phyloP scores from a whole-genome alignment of 2,797 vertebrate species.

The Liparis tanakae region DNA sequence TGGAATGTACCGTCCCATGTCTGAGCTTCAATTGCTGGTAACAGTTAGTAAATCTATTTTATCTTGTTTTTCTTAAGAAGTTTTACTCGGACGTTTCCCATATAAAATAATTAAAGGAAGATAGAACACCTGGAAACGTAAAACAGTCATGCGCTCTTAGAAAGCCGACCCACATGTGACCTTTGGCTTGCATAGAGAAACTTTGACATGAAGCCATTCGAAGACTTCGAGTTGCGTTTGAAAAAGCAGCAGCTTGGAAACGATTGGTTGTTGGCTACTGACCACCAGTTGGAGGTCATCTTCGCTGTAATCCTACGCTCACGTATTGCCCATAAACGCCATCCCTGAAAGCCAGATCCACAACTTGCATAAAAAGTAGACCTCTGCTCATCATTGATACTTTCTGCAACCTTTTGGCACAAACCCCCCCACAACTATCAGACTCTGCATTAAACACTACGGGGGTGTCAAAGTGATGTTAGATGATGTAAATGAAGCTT shows the following conservation, averaged over 20 bases:
- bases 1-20: constrained; percentile 24
- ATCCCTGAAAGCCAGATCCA: constrained; percentile 44
- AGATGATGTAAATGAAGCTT: constrained; percentile 20
- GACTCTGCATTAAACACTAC: constrained; percentile 7
- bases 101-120: constrained; percentile 39
- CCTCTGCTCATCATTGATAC: constrained; percentile 19
- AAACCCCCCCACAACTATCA: background rate
- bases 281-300: constrained; percentile 1
- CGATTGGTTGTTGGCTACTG: constrained; percentile 6
- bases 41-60: background rate
- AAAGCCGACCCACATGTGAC: constrained; percentile 10
- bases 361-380: constrained; percentile 30
- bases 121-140: constrained; percentile 35
- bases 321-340: background rate
- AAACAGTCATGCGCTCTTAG: constrained; percentile 11
- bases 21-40: constrained; percentile 41
- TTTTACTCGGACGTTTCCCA: background rate
- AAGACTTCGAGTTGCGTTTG: constrained; percentile 12
- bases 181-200: constrained; percentile 67
- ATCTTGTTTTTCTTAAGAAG: background rate
- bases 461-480: constrained; percentile 2
- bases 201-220: background rate
- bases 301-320: background rate
- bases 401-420: constrained; percentile 20
- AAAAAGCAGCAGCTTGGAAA: constrained; percentile 37